phyloP scores from a whole-genome alignment of 2,888 invertebrate genomes.

The Ceramica pisi region DNA sequence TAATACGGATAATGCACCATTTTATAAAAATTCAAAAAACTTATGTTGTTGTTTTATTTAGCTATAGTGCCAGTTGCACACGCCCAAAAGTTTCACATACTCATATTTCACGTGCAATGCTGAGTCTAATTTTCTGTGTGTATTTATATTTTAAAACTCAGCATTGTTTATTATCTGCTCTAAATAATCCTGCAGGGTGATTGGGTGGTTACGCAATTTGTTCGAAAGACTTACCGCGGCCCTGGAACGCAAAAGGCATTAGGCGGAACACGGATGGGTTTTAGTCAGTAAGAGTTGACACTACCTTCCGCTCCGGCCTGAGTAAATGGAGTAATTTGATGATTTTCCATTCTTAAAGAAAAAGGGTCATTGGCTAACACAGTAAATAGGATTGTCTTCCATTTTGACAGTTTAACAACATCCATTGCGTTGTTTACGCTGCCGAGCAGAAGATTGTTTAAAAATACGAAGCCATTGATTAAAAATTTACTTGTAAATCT shows the following conservation, averaged over 20 bases:
- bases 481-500: background rate
- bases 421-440: background rate
- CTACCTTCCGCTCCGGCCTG: too few species aligned
- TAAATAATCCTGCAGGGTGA: background rate
- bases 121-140: background rate
- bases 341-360: too few species aligned
- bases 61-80: slow-evolving; percentile 32
- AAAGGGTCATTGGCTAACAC: background rate
- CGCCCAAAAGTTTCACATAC: slow-evolving; percentile 19
- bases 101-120: slow-evolving; percentile 39
- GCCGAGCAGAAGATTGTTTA: background rate
- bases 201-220: background rate
- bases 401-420: background rate
- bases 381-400: background rate
- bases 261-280: too few species aligned
- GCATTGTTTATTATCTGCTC: background rate
- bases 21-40: slow-evolving; percentile 25
- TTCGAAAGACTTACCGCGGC: too few species aligned
- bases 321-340: too few species aligned
- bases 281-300: too few species aligned
- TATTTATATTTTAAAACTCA: background rate
- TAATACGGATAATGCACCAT: slow-evolving; percentile 12
- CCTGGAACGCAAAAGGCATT: too few species aligned
- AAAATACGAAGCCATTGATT: background rate
- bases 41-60: slow-evolving; percentile 2